Evolutionary conservation across 1,140 invertebrate species (phyloP).

Genomic region (Aphelinus certus): DNA sequence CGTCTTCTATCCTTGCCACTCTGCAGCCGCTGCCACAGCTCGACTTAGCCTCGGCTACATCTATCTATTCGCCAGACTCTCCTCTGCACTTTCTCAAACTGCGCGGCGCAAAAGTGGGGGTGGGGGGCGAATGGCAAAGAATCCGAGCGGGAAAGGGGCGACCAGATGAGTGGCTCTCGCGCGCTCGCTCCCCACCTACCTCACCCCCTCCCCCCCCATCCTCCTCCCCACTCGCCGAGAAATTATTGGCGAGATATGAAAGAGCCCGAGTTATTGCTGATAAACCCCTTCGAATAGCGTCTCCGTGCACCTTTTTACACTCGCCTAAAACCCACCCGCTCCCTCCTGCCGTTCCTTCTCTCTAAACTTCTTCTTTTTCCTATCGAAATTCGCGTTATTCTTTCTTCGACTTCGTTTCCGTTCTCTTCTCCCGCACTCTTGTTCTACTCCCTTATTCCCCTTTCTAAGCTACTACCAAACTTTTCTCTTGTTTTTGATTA

Average conservation of each 20-base stretch:
- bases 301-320: slow-evolving; percentile 33
- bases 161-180: not conserved
- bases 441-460: slow-evolving; percentile 16
- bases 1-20: slow-evolving; percentile 22
- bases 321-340: slow-evolving; percentile 12
- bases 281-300: slow-evolving; percentile 48
- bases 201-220: slow-evolving; percentile 19
- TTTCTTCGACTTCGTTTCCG: slow-evolving; percentile 8
- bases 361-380: not conserved
- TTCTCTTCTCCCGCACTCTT: not conserved
- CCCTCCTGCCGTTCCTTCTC: slow-evolving; percentile 11
- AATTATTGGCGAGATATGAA: slow-evolving; percentile 62
- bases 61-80: slow-evolving; percentile 39
- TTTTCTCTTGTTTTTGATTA: not conserved
- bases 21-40: not conserved
- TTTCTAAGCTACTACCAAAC: not conserved
- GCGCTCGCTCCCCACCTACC: not conserved
- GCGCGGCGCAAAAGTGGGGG: slow-evolving; percentile 2
- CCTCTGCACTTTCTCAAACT: slow-evolving; percentile 32
- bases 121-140: slow-evolving; percentile 24
- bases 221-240: slow-evolving; percentile 44
- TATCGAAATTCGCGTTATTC: slow-evolving; percentile 2
- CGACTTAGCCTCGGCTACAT: slow-evolving; percentile 33
- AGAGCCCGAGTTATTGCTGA: slow-evolving; percentile 57
- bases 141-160: not conserved